Evolutionary conservation across 2,113 vertebrate species (phyloP).

Genomic region (Oncorhynchus kisutch): DNA sequence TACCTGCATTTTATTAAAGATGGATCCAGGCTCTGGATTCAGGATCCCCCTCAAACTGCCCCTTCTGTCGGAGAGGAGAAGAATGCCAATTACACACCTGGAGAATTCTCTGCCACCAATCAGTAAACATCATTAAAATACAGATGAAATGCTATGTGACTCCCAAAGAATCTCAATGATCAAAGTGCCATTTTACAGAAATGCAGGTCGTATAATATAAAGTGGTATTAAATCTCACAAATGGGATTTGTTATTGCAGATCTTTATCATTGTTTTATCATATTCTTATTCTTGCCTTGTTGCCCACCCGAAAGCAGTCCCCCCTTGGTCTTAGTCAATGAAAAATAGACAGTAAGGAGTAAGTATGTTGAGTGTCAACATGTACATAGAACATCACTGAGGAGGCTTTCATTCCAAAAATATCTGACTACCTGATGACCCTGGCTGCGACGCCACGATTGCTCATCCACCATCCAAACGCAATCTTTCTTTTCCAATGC

Average conservation of each 20-base stretch:
- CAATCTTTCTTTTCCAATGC: too few relatives aligned
- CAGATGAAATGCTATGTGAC: conserved; percentile 46
- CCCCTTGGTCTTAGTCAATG: too few relatives aligned
- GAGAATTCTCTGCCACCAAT: conserved; percentile 54
- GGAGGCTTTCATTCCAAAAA: neutral
- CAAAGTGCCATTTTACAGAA: neutral
- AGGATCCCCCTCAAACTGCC: conserved; percentile 41
- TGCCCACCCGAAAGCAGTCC: neutral
- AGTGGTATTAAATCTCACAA: conserved; percentile 15
- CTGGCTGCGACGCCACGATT: too few relatives aligned
- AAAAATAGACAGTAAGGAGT: too few relatives aligned
- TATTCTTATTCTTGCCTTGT: neutral
- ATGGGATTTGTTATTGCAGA: conserved; percentile 3
- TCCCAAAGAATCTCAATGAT: conserved; percentile 41
- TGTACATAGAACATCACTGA: neutral
- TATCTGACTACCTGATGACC: too few relatives aligned
- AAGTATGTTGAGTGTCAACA: neutral
- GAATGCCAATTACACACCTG: conserved; percentile 69
- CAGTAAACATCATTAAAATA: conserved; percentile 58
- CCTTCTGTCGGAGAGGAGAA: conserved; percentile 31
- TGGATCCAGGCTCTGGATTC: conserved; percentile 56
- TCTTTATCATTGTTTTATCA: conserved; percentile 12
- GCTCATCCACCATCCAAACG: too few relatives aligned
- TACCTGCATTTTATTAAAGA: conserved; percentile 44
- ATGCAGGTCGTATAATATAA: conserved; percentile 18